Evolutionary conservation across 2,113 vertebrate genomes (phyloP).

Genomic region (Pelvicachromis taeniatus): DNA sequence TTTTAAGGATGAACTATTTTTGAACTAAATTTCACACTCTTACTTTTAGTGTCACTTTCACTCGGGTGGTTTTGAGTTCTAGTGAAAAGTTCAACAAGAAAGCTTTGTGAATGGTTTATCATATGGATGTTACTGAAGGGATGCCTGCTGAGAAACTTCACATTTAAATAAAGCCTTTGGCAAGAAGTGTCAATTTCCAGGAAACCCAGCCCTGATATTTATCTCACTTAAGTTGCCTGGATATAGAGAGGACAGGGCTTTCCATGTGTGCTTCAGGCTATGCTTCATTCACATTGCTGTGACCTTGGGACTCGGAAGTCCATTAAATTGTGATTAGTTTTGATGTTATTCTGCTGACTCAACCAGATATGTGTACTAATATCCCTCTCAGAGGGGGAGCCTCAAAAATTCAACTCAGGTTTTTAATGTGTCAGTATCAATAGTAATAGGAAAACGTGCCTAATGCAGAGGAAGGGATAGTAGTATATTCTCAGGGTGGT

Average conservation of each 20-base stretch:
- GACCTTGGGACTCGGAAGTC: constrained; percentile 46
- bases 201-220: neutral
- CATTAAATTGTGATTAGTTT: constrained; percentile 62
- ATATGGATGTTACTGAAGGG: neutral
- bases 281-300: constrained; percentile 31
- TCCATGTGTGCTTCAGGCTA: constrained; percentile 16
- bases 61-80: neutral
- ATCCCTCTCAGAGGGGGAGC: constrained; percentile 26
- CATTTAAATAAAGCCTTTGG: constrained; percentile 32
- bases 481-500: constrained; percentile 17
- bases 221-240: neutral
- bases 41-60: neutral
- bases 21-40: neutral
- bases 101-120: neutral
- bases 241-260: neutral
- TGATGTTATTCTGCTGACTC: constrained; percentile 61
- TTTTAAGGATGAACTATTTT: no score
- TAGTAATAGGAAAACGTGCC: constrained; percentile 21
- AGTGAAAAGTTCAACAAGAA: neutral
- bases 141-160: neutral
- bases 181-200: neutral
- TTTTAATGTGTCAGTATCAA: constrained; percentile 58
- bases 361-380: neutral
- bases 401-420: constrained; percentile 57
- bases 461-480: neutral